phyloP scores from a whole-genome alignment of 2,113 vertebrate species.

The Sorex araneus region DNA sequence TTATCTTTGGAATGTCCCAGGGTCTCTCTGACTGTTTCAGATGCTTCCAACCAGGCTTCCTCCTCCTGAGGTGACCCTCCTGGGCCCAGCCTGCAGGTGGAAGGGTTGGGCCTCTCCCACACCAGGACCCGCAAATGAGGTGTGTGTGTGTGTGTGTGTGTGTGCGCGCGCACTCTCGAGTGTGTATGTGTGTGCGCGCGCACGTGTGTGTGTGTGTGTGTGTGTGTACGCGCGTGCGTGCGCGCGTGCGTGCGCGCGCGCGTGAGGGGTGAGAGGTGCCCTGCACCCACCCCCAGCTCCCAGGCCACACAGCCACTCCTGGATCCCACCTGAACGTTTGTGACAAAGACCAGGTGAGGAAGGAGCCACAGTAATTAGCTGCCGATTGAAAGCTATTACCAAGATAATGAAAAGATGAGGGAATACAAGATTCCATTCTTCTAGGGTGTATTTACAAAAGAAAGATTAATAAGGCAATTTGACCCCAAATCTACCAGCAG shows the following conservation, averaged over 20 bases:
- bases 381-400: constrained; percentile 88
- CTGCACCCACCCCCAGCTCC: accelerated
- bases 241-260: too few relatives aligned
- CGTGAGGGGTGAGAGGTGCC: neutral
- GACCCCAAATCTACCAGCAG: constrained; percentile 72
- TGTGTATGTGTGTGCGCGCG: too few relatives aligned
- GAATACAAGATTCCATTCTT: constrained; percentile 80
- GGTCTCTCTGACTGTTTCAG: neutral
- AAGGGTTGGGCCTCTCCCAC: neutral
- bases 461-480: constrained; percentile 83
- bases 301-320: neutral
- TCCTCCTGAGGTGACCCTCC: neutral
- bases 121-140: neutral
- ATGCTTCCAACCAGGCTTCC: too few relatives aligned
- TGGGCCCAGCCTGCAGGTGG: neutral
- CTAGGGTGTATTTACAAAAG: constrained; percentile 83
- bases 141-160: too few relatives aligned
- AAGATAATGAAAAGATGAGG: constrained; percentile 85
- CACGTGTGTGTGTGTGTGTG: too few relatives aligned
- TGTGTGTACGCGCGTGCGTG: too few relatives aligned
- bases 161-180: too few relatives aligned
- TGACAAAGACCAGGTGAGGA: constrained; percentile 79
- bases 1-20: neutral
- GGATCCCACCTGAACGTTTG: constrained; percentile 34
- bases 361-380: constrained; percentile 85